These are phyloP conservation scores for Caenorhabditis tropicalis DNA, from an alignment of 1,140 invertebrate genomes.

Conservation along the genomic window DNA sequence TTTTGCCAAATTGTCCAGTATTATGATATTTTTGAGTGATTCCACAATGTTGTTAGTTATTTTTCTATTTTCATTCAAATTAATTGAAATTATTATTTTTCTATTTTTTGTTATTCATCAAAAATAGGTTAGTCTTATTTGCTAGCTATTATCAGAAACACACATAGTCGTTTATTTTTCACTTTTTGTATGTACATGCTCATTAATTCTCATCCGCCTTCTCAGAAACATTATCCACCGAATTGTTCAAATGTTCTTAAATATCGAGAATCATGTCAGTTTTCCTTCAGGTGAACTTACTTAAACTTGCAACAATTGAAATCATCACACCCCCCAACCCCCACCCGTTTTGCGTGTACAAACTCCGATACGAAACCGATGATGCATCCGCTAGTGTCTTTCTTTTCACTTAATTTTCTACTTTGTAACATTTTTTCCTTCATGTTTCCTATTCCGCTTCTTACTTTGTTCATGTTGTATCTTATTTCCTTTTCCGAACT, in stretches of 20 bases:
- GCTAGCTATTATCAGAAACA: not conserved
- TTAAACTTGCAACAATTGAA: not conserved
- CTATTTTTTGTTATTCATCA: not conserved
- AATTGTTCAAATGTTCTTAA: not conserved
- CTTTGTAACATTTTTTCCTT: not conserved
- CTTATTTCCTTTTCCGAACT: not conserved
- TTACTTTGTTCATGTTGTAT: not conserved
- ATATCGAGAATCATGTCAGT: conserved; percentile 32
- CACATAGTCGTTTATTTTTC: not conserved
- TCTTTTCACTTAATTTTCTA: conserved; percentile 14
- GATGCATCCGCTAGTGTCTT: conserved; percentile 39
- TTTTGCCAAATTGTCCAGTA: conserved; percentile 8
- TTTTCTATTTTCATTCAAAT: not conserved
- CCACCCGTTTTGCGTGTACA: conserved; percentile 16
- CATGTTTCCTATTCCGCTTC: not conserved
- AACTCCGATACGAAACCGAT: conserved; percentile 32
- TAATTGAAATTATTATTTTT: no score
- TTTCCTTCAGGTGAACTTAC: not conserved
- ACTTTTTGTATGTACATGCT: conserved; percentile 30
- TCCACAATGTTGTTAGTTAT: no score
- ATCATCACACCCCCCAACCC: no score
- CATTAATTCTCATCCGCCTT: not conserved
- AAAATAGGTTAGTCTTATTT: not conserved
- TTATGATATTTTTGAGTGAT: not conserved
- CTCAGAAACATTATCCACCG: not conserved